Evolutionary conservation across 2,113 vertebrate genomes (phyloP).

Genomic region (Stigmatopora argus): DNA sequence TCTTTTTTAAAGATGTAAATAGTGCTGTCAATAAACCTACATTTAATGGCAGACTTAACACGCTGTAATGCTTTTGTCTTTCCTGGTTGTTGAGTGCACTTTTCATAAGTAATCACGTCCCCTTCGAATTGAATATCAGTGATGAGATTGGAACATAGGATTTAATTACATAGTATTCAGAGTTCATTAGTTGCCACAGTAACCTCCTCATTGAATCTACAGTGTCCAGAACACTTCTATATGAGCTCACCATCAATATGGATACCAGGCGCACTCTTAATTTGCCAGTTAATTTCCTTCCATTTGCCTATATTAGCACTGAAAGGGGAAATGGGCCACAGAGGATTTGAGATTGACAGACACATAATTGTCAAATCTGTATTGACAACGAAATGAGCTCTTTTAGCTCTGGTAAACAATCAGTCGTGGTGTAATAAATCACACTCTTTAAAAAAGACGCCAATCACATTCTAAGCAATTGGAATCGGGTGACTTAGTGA

Average conservation of each 20-base stretch:
- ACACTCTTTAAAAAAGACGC: constrained; percentile 63
- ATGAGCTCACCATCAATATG: constrained; percentile 31
- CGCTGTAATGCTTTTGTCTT: background rate
- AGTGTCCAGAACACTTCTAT: constrained; percentile 45
- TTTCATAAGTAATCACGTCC: constrained; percentile 48
- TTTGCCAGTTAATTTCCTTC: constrained; percentile 71
- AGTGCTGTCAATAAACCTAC: background rate
- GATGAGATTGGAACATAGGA: constrained; percentile 44
- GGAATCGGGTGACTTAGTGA: constrained; percentile 44
- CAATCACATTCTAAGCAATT: constrained; percentile 49
- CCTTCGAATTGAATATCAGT: constrained; percentile 50
- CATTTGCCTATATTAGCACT: constrained; percentile 68
- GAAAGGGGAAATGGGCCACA: constrained; percentile 63
- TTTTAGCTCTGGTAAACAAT: constrained; percentile 62
- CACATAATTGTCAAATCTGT: constrained; percentile 53
- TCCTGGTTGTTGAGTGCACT: constrained; percentile 34
- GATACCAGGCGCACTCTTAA: constrained; percentile 54
- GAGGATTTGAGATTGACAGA: constrained; percentile 67
- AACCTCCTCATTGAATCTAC: constrained; percentile 42
- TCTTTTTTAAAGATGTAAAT: background rate
- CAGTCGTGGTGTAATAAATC: constrained; percentile 64
- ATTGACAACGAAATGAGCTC: constrained; percentile 32
- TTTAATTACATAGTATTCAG: constrained; percentile 59
- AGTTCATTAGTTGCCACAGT: constrained; percentile 62
- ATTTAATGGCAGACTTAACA: background rate